A percentile compares a stretch with the other conserved stretches of the same genome.
Conservation (phyloP, 2,888 invertebrate genomes). For the Netelia virgata region DNA sequence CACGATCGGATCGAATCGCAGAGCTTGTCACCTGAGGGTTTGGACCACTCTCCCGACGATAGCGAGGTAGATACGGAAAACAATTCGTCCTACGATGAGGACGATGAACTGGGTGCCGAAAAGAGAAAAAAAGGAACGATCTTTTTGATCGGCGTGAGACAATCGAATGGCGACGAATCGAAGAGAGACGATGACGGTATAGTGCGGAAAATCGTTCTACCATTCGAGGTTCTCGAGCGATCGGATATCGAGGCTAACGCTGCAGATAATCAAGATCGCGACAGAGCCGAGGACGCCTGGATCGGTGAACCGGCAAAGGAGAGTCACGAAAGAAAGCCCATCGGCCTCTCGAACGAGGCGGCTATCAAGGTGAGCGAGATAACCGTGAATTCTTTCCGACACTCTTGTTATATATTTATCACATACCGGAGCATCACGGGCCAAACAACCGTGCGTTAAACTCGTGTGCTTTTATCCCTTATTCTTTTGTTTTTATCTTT, state of each 20-base stretch:
- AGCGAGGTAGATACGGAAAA: conserved; percentile 43
- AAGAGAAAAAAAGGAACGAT: conserved; percentile 54
- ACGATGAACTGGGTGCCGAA: conserved; percentile 52
- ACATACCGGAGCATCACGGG: background rate
- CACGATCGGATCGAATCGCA: conserved; percentile 14
- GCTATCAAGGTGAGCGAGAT: conserved; percentile 67
- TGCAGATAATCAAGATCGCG: conserved; percentile 43
- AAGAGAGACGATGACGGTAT: conserved; percentile 23
- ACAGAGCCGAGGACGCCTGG: conserved; percentile 63
- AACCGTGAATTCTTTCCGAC: conserved; percentile 49
- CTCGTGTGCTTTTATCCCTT: conserved; percentile 32
- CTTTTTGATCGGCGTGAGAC: conserved; percentile 64
- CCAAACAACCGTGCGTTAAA: conserved; percentile 52
- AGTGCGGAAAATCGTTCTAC: conserved; percentile 62
- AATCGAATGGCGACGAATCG: conserved; percentile 45
- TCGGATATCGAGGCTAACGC: conserved; percentile 24
- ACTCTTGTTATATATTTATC: conserved; percentile 19
- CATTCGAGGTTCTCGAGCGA: conserved; percentile 61
- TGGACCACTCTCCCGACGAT: conserved; percentile 49
- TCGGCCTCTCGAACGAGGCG: conserved; percentile 64
- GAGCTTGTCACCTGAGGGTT: conserved; percentile 57
- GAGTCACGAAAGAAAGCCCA: conserved; percentile 62
- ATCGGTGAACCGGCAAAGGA: conserved; percentile 45
- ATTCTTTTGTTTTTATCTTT: background rate
- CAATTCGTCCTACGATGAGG: conserved; percentile 58